These are phyloP conservation scores for Archaeoteleia sp. DNA, from an alignment of 2,888 invertebrate genomes.

Conservation along the genomic window DNA sequence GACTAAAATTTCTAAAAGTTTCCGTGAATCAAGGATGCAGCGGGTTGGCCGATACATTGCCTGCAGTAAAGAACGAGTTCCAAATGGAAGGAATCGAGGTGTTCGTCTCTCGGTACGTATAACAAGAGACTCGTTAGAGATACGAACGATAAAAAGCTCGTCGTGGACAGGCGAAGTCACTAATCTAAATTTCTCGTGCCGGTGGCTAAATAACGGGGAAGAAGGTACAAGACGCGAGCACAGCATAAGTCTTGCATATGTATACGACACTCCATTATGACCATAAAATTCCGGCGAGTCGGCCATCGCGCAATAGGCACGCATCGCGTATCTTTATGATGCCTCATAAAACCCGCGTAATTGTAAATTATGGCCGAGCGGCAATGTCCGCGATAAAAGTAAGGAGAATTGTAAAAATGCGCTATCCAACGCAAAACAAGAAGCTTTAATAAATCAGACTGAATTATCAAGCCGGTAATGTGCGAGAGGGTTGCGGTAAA, in stretches of 20 bases:
- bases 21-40: neutral
- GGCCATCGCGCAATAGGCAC: conserved; percentile 68
- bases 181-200: conserved; percentile 32
- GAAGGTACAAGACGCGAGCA: neutral
- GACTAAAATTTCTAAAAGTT: no score
- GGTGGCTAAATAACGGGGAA: conserved; percentile 19
- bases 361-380: conserved; percentile 70
- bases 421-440: conserved; percentile 58
- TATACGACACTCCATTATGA: conserved; percentile 46
- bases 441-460: conserved; percentile 63
- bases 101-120: conserved; percentile 4
- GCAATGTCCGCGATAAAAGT: conserved; percentile 63
- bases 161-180: conserved; percentile 17
- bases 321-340: conserved; percentile 70
- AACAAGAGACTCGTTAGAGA: conserved; percentile 31
- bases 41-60: neutral
- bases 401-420: conserved; percentile 54
- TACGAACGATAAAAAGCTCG: conserved; percentile 18
- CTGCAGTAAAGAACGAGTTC: conserved; percentile 3
- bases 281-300: conserved; percentile 63
- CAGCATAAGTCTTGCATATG: conserved; percentile 37
- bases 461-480: conserved; percentile 54
- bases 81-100: conserved; percentile 10
- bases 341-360: conserved; percentile 69
- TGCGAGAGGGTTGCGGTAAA: conserved; percentile 32